Conservation (phyloP, 2,888 invertebrate species). For the Herminia tarsipennalis region DNA sequence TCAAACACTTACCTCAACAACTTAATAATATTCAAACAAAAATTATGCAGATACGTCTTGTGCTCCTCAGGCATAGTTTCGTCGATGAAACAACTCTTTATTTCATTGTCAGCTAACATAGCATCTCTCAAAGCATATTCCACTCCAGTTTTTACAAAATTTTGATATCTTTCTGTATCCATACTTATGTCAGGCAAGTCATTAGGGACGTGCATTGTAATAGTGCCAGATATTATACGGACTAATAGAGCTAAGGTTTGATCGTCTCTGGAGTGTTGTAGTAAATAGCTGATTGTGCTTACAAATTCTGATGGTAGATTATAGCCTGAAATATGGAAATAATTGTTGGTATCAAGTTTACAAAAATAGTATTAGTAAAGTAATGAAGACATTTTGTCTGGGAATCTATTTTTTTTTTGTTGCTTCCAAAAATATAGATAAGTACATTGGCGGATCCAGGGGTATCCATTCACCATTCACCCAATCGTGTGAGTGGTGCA, state of each 20-base stretch:
- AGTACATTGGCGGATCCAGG: no score
- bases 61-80: slow-evolving; percentile 56
- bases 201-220: slow-evolving; percentile 73
- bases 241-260: slow-evolving; percentile 87
- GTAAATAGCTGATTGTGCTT: slow-evolving; percentile 85
- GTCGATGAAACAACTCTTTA: slow-evolving; percentile 69
- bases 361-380: not conserved
- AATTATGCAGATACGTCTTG: slow-evolving; percentile 78
- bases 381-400: not conserved
- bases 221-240: slow-evolving; percentile 87
- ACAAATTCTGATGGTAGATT: slow-evolving; percentile 87
- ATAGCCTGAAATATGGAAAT: slow-evolving; percentile 71
- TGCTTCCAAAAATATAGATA: no score
- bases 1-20: slow-evolving; percentile 63
- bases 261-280: slow-evolving; percentile 85
- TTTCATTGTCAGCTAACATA: slow-evolving; percentile 67
- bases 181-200: slow-evolving; percentile 66
- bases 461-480: no score
- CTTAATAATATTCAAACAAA: slow-evolving; percentile 74
- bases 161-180: slow-evolving; percentile 73
- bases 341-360: not conserved
- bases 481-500: no score
- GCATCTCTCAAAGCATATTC: slow-evolving; percentile 75
- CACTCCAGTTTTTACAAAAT: slow-evolving; percentile 69
- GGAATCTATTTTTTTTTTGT: no score